These are phyloP conservation scores for Myotis vivesi DNA, from an alignment of 2,797 vertebrate genomes.

Conservation along the genomic window DNA sequence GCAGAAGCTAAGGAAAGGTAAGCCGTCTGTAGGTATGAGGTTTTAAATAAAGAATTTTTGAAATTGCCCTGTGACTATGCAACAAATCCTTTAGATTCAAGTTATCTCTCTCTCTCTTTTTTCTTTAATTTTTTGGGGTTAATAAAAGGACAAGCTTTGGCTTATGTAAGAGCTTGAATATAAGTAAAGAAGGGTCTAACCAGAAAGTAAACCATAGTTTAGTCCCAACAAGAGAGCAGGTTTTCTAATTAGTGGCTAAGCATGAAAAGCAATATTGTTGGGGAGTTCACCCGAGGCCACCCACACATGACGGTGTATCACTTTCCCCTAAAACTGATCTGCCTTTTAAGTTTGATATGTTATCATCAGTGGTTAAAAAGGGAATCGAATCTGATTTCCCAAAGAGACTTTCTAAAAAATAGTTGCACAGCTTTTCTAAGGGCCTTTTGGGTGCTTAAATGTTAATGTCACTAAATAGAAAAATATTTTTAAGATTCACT, in stretches of 20 bases:
- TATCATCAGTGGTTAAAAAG: conserved; percentile 54
- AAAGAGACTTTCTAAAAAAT: conserved; percentile 39
- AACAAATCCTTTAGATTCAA: not conserved
- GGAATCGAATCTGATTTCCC: conserved; percentile 63
- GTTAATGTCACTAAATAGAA: conserved; percentile 29
- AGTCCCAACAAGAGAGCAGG: conserved; percentile 22
- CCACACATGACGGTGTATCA: conserved; percentile 7
- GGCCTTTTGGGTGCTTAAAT: not conserved
- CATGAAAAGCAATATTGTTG: conserved; percentile 63
- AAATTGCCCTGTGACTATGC: not conserved
- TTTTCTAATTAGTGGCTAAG: conserved; percentile 54
- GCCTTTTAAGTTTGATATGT: conserved; percentile 60
- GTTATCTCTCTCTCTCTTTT: too few species aligned
- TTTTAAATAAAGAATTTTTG: conserved; percentile 37
- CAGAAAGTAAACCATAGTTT: conserved; percentile 30
- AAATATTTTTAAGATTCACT: not conserved
- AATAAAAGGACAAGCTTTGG: not conserved
- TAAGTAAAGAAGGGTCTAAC: not conserved
- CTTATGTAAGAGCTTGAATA: conserved; percentile 6
- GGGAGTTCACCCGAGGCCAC: conserved; percentile 65
- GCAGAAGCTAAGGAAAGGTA: not conserved
- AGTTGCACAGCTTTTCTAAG: not conserved
- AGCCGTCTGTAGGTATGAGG: not conserved
- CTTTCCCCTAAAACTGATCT: conserved; percentile 69
- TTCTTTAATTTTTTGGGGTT: not conserved